Evolutionary conservation across 1,140 invertebrate genomes (phyloP).

Genomic region (Teleogryllus occipitalis): DNA sequence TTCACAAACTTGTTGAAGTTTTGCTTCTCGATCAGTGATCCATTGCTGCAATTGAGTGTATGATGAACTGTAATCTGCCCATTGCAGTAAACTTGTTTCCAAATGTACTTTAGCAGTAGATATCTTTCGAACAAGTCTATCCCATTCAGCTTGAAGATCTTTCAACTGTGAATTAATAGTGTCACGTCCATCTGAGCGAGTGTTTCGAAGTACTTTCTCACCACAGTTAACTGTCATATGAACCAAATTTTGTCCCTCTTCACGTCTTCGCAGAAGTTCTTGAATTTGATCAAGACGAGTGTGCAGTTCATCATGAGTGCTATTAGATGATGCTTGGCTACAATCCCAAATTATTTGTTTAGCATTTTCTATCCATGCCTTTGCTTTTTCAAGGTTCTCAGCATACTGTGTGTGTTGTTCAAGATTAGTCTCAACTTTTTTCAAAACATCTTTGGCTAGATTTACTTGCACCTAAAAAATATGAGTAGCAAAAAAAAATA

Average conservation of each 20-base stretch:
- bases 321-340: slow-evolving; percentile 65
- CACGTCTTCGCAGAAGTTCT: slow-evolving; percentile 71
- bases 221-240: slow-evolving; percentile 85
- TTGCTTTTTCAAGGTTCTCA: slow-evolving; percentile 67
- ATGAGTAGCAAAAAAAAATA: background rate
- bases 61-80: slow-evolving; percentile 91
- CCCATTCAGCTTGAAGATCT: slow-evolving; percentile 88
- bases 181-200: slow-evolving; percentile 81
- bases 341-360: slow-evolving; percentile 73
- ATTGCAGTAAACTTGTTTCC: slow-evolving; percentile 84
- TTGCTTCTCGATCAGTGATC: slow-evolving; percentile 89
- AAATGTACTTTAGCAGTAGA: slow-evolving; percentile 85
- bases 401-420: slow-evolving; percentile 82
- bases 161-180: slow-evolving; percentile 79
- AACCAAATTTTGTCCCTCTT: slow-evolving; percentile 83
- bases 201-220: slow-evolving; percentile 82
- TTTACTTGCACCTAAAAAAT: slow-evolving; percentile 63
- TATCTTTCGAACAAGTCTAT: slow-evolving; percentile 82
- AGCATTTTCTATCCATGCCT: slow-evolving; percentile 81
- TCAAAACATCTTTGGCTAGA: slow-evolving; percentile 84
- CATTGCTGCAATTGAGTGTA: slow-evolving; percentile 87
- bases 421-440: slow-evolving; percentile 83
- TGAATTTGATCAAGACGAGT: slow-evolving; percentile 61
- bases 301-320: slow-evolving; percentile 63
- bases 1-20: slow-evolving; percentile 87